Evolutionary conservation across 1,140 invertebrate species (phyloP).

Genomic region (Micrasema longulum): DNA sequence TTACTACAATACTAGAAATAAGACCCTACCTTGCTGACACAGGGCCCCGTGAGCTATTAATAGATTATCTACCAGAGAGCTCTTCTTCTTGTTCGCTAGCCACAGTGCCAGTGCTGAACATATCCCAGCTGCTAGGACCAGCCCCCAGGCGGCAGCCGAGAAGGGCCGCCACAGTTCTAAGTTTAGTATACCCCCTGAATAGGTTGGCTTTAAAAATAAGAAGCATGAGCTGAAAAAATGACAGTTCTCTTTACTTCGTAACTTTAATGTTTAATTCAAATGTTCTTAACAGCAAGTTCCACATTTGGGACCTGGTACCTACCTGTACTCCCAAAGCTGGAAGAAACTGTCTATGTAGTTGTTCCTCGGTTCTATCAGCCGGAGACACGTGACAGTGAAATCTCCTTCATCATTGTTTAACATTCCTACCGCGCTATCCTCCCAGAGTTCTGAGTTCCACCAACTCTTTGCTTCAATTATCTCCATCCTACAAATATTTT

Average conservation of each 20-base stretch:
- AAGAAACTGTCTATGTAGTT: slow-evolving; percentile 8
- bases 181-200: background rate
- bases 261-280: no score
- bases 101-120: background rate
- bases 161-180: slow-evolving; percentile 7
- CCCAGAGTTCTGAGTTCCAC: slow-evolving; percentile 17
- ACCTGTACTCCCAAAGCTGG: slow-evolving; percentile 35
- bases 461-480: slow-evolving; percentile 22
- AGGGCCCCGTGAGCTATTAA: slow-evolving; percentile 12
- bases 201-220: slow-evolving; percentile 26
- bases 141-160: background rate
- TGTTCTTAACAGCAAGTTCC: no score
- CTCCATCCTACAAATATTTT: no score
- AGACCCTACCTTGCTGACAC: slow-evolving; percentile 28
- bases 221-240: slow-evolving; percentile 24
- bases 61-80: background rate
- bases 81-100: background rate
- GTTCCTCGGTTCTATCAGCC: background rate
- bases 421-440: slow-evolving; percentile 14
- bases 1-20: no score
- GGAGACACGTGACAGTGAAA: slow-evolving; percentile 13
- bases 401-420: slow-evolving; percentile 14
- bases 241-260: no score
- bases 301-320: background rate
- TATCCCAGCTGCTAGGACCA: background rate